Base-by-base conservation (phyloP, 1,140 invertebrate species). In the Drosophila auraria region DNA sequence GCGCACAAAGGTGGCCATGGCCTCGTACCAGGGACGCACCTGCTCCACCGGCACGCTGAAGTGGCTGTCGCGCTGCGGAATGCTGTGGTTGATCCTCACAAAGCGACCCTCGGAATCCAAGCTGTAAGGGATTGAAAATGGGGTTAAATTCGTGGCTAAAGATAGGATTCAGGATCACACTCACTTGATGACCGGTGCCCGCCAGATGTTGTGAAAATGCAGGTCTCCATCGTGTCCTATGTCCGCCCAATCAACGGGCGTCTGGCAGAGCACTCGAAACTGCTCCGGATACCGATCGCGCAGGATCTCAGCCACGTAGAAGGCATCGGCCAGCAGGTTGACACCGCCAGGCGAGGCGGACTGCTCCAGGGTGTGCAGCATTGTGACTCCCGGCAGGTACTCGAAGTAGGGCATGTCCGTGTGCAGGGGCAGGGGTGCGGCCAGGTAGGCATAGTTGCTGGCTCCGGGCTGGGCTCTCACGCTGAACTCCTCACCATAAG, bases 361-460 rank as follows among this genome's bases (percentile, higher is more conserved):
- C 91, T 96, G 96, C n/a, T 94, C 94, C 25, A 96, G 80, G 79
- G 95, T 96, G 66, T 96, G 96, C 7, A 96, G 87, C 54, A 96
- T 83, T 60, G 95, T 96, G 0, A 95, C 94, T 49, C 95, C 95
- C 0, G 96, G 96, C 56, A 94, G 95, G 73, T 96, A 96, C 74
- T 96, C 94, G 71, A 96, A 96, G 73, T 96, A 96, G 1, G 96
- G 96, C 71, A 96, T 93, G 86, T 96, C 96, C 8, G 94, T 95
- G 81, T 96, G 96, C 49, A 96, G 92, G 68, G 95, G 95, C 33
- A 96, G 93, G 40, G 94, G 94, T n/a, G 93, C 94, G 0, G 94
- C 94, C 42, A 95, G 92, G 69, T 96, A 96, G 5, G 96, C 95
- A 17, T 96, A 94, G 78, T 96, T 96, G 54, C 94, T 96, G 5